Evolutionary conservation across 35 echinoderm and acorn worm species (phyloP).

Genomic region (Lytechinus variegatus): DNA sequence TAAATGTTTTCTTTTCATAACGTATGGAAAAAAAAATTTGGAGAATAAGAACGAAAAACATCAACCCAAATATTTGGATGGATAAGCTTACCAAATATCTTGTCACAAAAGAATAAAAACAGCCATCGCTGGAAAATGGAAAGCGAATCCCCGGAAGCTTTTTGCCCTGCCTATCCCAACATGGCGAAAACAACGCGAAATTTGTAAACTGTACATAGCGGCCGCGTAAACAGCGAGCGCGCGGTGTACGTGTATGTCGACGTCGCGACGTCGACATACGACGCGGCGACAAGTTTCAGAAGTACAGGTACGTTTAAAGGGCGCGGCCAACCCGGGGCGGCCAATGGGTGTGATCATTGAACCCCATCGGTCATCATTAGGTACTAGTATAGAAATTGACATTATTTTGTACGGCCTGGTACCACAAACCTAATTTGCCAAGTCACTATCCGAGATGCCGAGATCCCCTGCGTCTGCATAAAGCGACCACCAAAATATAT

Average conservation of each 20-base stretch:
- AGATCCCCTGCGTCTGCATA: no score
- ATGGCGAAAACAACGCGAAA: conserved; percentile 15
- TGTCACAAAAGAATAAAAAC: neutral
- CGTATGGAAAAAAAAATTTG: neutral
- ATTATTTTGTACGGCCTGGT: no score
- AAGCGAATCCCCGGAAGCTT: conserved; percentile 15
- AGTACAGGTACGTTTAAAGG: neutral
- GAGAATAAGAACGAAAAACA: neutral
- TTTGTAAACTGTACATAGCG: no score
- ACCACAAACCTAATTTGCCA: no score
- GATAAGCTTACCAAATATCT: neutral
- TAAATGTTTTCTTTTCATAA: neutral
- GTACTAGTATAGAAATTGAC: no score
- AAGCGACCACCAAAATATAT: no score
- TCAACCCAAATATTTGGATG: neutral
- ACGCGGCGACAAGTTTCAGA: no score
- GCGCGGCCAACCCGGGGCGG: neutral
- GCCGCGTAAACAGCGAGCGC: no score
- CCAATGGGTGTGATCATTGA: neutral
- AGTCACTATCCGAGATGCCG: no score
- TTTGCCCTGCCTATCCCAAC: neutral
- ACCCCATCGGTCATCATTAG: no score
- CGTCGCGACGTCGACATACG: no score
- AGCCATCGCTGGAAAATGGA: neutral
- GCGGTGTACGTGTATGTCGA: no score